These are phyloP conservation scores for Crenichthys baileyi DNA, from an alignment of 2,797 vertebrate genomes.

Conservation along the genomic window DNA sequence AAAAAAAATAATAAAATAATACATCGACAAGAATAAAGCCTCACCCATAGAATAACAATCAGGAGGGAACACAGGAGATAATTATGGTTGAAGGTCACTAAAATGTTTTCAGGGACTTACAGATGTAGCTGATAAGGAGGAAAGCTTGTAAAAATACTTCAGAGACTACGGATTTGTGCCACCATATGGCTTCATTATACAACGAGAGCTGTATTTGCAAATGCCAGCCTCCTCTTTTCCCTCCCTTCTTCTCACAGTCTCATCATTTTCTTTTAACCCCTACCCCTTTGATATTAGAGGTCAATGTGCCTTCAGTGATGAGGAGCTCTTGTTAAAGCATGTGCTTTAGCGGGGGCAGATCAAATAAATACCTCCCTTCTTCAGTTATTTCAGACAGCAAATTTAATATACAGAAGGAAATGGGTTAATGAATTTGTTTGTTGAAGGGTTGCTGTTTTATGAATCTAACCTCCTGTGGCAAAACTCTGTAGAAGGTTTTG, in stretches of 20 bases:
- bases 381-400: conserved; percentile 68
- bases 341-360: conserved; percentile 73
- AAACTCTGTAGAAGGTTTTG: conserved; percentile 18
- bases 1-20: conserved; percentile 45
- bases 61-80: conserved; percentile 47
- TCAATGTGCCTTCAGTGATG: conserved; percentile 75
- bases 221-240: conserved; percentile 48
- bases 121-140: conserved; percentile 76
- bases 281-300: conserved; percentile 71
- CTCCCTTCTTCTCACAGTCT: conserved; percentile 51
- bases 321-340: conserved; percentile 66
- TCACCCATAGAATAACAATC: conserved; percentile 57
- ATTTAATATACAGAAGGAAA: conserved; percentile 68
- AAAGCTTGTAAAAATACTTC: conserved; percentile 79
- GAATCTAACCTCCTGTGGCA: conserved; percentile 40
- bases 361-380: conserved; percentile 70
- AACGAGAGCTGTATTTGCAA: conserved; percentile 61
- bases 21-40: background rate
- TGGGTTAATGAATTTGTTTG: conserved; percentile 65
- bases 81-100: conserved; percentile 74
- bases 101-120: conserved; percentile 74
- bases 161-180: conserved; percentile 76
- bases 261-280: conserved; percentile 75
- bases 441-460: conserved; percentile 59
- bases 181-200: conserved; percentile 80